Conservation (phyloP, 2,113 vertebrate species). For the Epinephelus moara region DNA sequence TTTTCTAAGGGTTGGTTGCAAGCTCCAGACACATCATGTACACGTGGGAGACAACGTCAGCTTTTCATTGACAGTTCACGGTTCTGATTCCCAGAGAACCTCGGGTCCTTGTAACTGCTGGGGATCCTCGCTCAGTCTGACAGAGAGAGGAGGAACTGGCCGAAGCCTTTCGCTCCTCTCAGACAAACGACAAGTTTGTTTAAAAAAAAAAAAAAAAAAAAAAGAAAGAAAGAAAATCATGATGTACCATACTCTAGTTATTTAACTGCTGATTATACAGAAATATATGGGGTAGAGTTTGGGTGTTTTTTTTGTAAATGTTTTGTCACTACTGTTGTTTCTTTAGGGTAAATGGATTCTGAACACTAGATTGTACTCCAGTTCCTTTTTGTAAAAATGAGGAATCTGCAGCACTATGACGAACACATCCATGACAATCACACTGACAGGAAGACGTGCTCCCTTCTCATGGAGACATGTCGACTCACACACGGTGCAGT, state of each 20-base stretch:
- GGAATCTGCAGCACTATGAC: slow-evolving; percentile 22
- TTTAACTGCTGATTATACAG: slow-evolving; percentile 50
- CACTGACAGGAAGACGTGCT: slow-evolving; percentile 1
- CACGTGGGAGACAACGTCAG: slow-evolving; percentile 12
- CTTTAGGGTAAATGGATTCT: slow-evolving; percentile 3
- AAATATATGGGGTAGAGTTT: slow-evolving; percentile 30
- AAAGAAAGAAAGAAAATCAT: background rate
- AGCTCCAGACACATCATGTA: slow-evolving; percentile 10
- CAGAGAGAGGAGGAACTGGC: slow-evolving; percentile 20
- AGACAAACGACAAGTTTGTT: slow-evolving; percentile 14
- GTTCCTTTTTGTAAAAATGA: slow-evolving; percentile 21
- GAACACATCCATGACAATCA: slow-evolving; percentile 60
- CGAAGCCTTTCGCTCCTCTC: slow-evolving; percentile 22
- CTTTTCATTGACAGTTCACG: slow-evolving; percentile 11
- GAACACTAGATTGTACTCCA: slow-evolving; percentile 49
- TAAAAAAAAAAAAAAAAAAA: background rate
- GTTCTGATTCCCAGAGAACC: slow-evolving; percentile 9
- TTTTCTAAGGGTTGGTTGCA: background rate
- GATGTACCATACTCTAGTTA: slow-evolving; percentile 53
- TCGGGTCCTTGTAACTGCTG: slow-evolving; percentile 9
- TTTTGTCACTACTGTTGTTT: slow-evolving; percentile 40
- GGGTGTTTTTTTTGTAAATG: slow-evolving; percentile 37
- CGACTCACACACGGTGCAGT: background rate
- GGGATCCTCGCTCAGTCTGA: slow-evolving; percentile 19
- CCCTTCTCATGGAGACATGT: background rate